Conservation (phyloP, 35 echinoderm and acorn worm genomes). For the Strongylocentrotus purpuratus region DNA sequence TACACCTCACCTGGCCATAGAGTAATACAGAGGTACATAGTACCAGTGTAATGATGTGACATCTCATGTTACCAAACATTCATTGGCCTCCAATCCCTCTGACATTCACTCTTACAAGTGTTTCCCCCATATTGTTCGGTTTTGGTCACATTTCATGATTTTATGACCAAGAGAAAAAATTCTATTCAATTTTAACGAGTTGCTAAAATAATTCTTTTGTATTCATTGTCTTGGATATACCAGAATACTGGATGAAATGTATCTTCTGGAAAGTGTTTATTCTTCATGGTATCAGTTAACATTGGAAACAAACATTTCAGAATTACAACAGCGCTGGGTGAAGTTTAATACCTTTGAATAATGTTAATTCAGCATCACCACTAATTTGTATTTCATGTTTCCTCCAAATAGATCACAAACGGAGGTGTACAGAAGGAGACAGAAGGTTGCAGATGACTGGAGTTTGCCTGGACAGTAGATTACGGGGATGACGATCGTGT, state of each 20-base stretch:
- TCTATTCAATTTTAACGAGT: neutral
- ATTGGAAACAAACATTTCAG: no score
- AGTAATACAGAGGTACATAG: constrained; percentile 47
- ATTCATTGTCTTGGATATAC: no score
- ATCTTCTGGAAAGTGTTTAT: no score
- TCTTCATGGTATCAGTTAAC: no score
- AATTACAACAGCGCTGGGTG: no score
- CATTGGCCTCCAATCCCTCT: constrained; percentile 40
- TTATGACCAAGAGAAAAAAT: neutral
- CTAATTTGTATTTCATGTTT: neutral
- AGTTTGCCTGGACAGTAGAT: neutral
- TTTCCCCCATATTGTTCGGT: neutral
- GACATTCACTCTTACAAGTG: neutral
- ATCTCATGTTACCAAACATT: neutral
- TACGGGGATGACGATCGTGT: no score
- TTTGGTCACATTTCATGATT: neutral
- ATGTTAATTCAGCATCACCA: no score
- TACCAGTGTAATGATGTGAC: constrained; percentile 37
- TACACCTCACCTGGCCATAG: constrained; percentile 44
- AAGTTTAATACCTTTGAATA: no score
- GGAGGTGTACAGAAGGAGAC: neutral
- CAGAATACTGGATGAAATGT: no score
- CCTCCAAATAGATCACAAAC: neutral
- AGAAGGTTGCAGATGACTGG: neutral
- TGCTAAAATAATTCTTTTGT: no score